Base-by-base conservation (phyloP, 2,113 vertebrate species). In the Pipra filicauda region DNA sequence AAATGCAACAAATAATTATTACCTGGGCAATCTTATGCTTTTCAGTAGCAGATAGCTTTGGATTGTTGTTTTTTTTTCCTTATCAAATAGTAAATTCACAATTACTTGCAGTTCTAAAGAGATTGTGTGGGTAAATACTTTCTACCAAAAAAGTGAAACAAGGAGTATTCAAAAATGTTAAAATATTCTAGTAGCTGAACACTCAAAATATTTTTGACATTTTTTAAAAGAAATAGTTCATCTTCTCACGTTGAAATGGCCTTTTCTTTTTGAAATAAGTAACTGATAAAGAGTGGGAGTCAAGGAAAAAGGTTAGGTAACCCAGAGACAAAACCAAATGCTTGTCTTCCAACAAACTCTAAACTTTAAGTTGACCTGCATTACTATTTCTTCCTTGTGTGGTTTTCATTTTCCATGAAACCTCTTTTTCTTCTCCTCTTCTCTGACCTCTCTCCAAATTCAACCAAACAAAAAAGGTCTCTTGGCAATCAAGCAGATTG, bases 261-360 rank as follows among this genome's bases (percentile, higher is more conserved):
- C 71, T 95, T 94, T 95, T 72, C 12, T 67, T 88, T 91, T 78
- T 79, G 22, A 91, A 85, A 62, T 28, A 79, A 57, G 49, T 81
- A 79, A 51, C 28, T 73, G 55, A 76, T 79, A 82, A 76, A 61
- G 59, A 73, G 71, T 79, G 18, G 59, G 67, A 88, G 67, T 83
- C 57, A 69, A 92, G 75, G 72, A 87, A 78, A 91, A 96, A 82
- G 31, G 35, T 91, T 74, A 61, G 82, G n/a, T 54, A 89, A 91
- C 70, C 58, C 70, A 27, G 24, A 93, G 35, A 83, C 22, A 80
- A 75, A 85, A 76, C 46, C 11, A 69, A 79, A 57, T 30, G 7
- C 30, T 82, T 21, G 1, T 61, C 49, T 78, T 85, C 31, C 46
- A 95, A 67, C 35, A 71, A 77, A 55, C 4, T 75, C 70, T 59